phyloP scores from a whole-genome alignment of 2,797 vertebrate genomes.

The Ptychobarbus kaznakovi region DNA sequence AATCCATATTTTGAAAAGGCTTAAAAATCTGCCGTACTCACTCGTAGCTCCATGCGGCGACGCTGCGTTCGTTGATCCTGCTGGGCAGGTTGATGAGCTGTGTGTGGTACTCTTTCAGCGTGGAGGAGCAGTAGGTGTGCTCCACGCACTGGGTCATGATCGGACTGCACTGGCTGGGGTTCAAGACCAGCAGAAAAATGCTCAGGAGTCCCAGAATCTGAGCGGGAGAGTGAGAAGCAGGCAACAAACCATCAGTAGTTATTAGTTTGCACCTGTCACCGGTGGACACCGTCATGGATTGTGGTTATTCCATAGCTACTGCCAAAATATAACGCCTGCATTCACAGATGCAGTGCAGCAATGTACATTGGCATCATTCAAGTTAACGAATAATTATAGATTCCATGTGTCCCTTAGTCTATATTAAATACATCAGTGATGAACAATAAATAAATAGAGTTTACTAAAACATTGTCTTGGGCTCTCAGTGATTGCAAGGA shows the following conservation, averaged over 20 bases:
- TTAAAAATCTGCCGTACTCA: constrained; percentile 65
- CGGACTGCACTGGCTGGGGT: constrained; percentile 66
- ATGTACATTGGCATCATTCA: background rate
- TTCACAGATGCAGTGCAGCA: background rate
- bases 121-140: constrained; percentile 72
- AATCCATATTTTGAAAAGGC: background rate
- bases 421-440: background rate
- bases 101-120: constrained; percentile 72
- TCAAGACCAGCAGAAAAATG: constrained; percentile 68
- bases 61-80: constrained; percentile 78
- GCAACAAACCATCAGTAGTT: background rate
- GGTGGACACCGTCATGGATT: background rate
- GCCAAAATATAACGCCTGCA: background rate
- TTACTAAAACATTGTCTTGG: background rate
- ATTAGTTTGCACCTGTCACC: background rate
- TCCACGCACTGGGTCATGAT: constrained; percentile 73
- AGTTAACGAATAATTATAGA: background rate
- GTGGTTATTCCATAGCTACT: background rate
- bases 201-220: constrained; percentile 68
- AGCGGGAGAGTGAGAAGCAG: background rate
- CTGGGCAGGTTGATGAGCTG: constrained; percentile 74
- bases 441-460: background rate
- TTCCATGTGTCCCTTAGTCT: background rate
- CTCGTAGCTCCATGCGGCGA: constrained; percentile 79
- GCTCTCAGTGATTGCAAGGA: background rate